Evolutionary conservation across 2,113 vertebrate species (phyloP), one percentile per base, ranked within the genome.

Genomic region (Chloropsis hardwickii): DNA sequence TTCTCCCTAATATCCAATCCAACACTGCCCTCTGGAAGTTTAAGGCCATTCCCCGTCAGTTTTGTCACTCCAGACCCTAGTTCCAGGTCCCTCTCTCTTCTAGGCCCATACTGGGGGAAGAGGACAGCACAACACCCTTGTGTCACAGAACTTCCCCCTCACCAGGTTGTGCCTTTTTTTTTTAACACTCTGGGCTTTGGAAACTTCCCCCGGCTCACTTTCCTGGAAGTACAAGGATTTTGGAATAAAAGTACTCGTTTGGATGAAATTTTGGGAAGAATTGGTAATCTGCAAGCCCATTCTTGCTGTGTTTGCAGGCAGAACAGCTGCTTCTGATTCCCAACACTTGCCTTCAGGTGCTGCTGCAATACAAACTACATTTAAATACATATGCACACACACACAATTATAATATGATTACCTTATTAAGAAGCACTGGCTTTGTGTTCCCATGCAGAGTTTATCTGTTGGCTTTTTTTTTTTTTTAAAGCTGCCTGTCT

Each of bases 371-470:
- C 35, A 73, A 80, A 80, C 67, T 66, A 29, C 57, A 85, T 94
- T 93, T 88, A 81, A 82, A 96, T 88, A 85, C 16, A 89, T 24
- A 86, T 4, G 48, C 5, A 67, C 22, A 57, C 24, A 57, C 45
- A 53, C 14, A 60, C 8, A 69, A 76, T 73, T 65, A 65, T 17
- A 82, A 45, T 70, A 89, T 28, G 45, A 78, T 71, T 84, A 78
- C 24, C 20, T 86, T 47, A 81, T 78, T 92, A 83, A 94, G 83
- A 93, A 77, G 60, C 71, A 58, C 4, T 45, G 62, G 66, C 7
- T 67, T 87, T 64, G n/a, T 45, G 48, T 91, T 95, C 92, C 82
- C 88, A 92, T 83, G 86, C 90, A 92, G 6, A 80, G 71, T 65
- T 47, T 58, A 89, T 28, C 65, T 8, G 2, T 29, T 48, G 67